Evolutionary conservation across 1,140 invertebrate genomes (phyloP).

Genomic region (Lutraria rhynchaena): DNA sequence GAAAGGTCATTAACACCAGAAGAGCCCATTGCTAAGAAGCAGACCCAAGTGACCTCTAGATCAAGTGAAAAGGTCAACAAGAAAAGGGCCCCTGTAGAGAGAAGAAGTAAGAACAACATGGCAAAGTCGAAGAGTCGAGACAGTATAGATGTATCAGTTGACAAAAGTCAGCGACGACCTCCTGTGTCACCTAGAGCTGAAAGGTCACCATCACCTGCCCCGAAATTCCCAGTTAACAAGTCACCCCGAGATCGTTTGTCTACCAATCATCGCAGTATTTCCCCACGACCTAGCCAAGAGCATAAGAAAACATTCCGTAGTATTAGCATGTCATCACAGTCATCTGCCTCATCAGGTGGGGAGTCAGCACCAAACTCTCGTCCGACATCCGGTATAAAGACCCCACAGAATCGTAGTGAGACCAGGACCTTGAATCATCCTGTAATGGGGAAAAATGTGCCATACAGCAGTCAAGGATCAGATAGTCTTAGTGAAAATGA

Average conservation of each 20-base stretch:
- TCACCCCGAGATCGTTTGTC: conserved; percentile 21
- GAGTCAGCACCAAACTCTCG: conserved; percentile 32
- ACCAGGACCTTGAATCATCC: conserved; percentile 72
- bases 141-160: conserved; percentile 23
- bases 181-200: conserved; percentile 57
- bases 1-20: conserved; percentile 37
- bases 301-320: conserved; percentile 66
- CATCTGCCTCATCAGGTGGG: conserved; percentile 67
- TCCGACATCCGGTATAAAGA: conserved; percentile 39
- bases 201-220: conserved; percentile 54
- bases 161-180: conserved; percentile 41
- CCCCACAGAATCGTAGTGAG: conserved; percentile 64
- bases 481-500: conserved; percentile 48
- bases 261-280: conserved; percentile 40
- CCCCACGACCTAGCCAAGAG: conserved; percentile 38
- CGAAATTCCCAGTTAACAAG: conserved; percentile 22
- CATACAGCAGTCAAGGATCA: conserved; percentile 27
- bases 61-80: conserved; percentile 11
- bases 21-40: conserved; percentile 6
- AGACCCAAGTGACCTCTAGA: conserved; percentile 13
- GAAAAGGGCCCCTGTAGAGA: conserved; percentile 6
- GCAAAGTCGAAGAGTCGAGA: conserved; percentile 10
- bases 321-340: conserved; percentile 67
- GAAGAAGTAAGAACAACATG: conserved; percentile 24
- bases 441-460: conserved; percentile 11